phyloP scores from a whole-genome alignment of 2,888 invertebrate genomes.

The Drosophila anceps region DNA sequence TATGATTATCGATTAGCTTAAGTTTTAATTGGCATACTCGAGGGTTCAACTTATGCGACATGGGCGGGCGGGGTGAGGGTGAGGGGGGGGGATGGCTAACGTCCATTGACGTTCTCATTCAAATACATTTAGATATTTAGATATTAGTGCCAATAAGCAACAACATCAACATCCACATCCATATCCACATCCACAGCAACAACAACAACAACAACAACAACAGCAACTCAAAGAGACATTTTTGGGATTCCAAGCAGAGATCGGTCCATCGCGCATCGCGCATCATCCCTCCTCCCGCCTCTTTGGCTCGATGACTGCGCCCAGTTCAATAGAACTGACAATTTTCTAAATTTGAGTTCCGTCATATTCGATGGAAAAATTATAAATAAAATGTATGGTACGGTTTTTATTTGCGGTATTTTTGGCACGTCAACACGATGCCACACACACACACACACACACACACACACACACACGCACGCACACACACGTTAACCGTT shows the following conservation, averaged over 20 bases:
- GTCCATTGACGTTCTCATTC: conserved; percentile 11
- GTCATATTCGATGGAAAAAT: conserved; percentile 60
- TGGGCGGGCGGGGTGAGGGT: background rate
- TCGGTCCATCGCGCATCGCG: background rate
- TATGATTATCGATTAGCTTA: conserved; percentile 43
- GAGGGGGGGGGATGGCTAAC: background rate
- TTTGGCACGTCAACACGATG: conserved; percentile 55
- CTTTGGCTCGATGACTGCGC: background rate
- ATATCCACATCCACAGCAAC: conserved; percentile 9
- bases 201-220: conserved; percentile 1
- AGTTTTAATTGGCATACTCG: conserved; percentile 39
- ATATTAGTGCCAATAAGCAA: conserved; percentile 27
- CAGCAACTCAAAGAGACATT: background rate
- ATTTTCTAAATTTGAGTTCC: conserved; percentile 54
- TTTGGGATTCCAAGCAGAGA: conserved; percentile 20
- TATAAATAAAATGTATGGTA: conserved; percentile 53
- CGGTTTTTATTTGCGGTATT: conserved; percentile 58
- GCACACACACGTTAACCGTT: conserved; percentile 5
- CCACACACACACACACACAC: conserved; percentile 9
- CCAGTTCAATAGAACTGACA: conserved; percentile 47
- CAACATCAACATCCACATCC: conserved; percentile 16
- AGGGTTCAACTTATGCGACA: background rate
- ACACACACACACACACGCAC: background rate
- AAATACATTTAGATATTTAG: conserved; percentile 21
- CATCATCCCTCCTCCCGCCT: too few species aligned